Base-by-base conservation (phyloP, 2,888 invertebrate species). In the Clunio marinus region DNA sequence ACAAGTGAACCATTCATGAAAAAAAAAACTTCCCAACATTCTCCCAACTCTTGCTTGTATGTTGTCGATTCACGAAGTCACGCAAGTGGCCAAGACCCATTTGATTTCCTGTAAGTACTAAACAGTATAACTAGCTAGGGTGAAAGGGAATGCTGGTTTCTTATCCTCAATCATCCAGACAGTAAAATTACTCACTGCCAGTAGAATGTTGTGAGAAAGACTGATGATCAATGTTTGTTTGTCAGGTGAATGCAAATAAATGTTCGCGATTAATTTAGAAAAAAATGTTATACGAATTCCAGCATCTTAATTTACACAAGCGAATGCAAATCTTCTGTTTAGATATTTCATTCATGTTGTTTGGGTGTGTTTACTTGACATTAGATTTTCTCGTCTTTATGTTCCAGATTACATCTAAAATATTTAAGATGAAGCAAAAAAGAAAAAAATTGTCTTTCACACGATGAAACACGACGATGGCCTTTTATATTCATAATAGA, bases 231-330 rank as follows among this genome's bases (percentile, higher is more conserved):
- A 60, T 60, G 35, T 7, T 4, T 5, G 17, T n/a, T 60, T 32
- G 37, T 60, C 35, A 60, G 35, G 35, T 60, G 35, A 60, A 60
- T 20, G 60, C 13, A 27, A 27, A 57, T 15, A 28, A 15, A 60
- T 20, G 17, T 45, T n/a, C n/a, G n/a, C 51, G 51, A 51, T 17
- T 10, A 45, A 2, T 22, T 51, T 17, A 51, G 20, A 20, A 17
- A 51, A 17, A 3, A 22, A 41, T 10, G 2, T 41, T 10, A 10
- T 41, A n/a, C 41, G 41, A 10, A 10, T 41, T 41, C n/a, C 15
- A 10, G 3, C 15, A 15, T 41, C 41, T 41, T 32, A 41, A 41
- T 41, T 41, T 15, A 10, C 41, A 41, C n/a, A 10, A 10, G 41
- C 32, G 32, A 5, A 15, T 10, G 2, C 20, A 51, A 13, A 2